Conservation (phyloP, 1,140 invertebrate species). For the Plectrocnemia conspersa region DNA sequence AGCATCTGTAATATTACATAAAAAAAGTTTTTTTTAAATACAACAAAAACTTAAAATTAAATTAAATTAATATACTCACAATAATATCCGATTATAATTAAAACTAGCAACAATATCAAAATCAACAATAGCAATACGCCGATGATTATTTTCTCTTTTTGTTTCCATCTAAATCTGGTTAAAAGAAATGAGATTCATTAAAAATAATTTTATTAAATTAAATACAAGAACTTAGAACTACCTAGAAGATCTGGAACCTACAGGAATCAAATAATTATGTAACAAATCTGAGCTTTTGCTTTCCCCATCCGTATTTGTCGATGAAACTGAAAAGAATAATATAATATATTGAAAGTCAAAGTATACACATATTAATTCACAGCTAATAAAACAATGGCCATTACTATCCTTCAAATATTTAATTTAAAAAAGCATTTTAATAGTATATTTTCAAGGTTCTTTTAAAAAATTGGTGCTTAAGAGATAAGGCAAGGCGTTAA, state of each 20-base stretch:
- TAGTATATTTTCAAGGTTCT: too few species aligned
- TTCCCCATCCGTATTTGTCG: slow-evolving; percentile 5
- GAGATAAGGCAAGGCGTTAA: too few species aligned
- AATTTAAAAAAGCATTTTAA: too few species aligned
- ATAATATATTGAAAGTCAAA: too few species aligned
- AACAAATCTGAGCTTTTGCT: slow-evolving; percentile 16
- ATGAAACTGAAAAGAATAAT: too few species aligned
- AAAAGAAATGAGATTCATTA: not conserved
- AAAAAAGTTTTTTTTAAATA: not conserved
- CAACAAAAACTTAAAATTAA: not conserved
- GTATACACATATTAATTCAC: too few species aligned
- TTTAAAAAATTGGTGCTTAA: too few species aligned
- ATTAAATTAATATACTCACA: slow-evolving; percentile 33
- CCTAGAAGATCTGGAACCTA: slow-evolving; percentile 48
- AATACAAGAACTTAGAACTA: not conserved
- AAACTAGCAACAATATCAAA: slow-evolving; percentile 43
- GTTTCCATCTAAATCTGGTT: slow-evolving; percentile 52
- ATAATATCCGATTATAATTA: slow-evolving; percentile 43
- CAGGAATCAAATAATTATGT: slow-evolving; percentile 40
- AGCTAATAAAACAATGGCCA: too few species aligned
- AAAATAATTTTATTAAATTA: not conserved
- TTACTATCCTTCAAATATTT: too few species aligned
- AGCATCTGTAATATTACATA: slow-evolving; percentile 38
- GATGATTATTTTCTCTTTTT: slow-evolving; percentile 48
- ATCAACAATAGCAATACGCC: slow-evolving; percentile 43